Evolutionary conservation across 2,113 vertebrate genomes (phyloP).

Genomic region (Petrocephalus zakoni): DNA sequence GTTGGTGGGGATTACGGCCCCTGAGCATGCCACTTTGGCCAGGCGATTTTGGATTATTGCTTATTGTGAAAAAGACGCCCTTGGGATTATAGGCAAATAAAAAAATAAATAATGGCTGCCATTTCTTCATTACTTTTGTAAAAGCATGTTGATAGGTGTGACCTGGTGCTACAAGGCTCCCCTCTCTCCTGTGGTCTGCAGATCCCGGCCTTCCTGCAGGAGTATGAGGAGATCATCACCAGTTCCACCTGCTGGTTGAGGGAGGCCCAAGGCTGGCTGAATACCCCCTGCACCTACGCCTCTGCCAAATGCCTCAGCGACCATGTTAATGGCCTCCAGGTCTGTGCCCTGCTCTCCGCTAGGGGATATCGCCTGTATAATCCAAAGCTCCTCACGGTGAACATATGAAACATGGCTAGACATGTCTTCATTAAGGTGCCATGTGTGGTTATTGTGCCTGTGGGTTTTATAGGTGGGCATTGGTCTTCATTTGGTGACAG

Average conservation of each 20-base stretch:
- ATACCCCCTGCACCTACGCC: conserved; percentile 50
- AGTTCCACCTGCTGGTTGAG: conserved; percentile 71
- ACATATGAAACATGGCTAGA: neutral
- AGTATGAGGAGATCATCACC: conserved; percentile 69
- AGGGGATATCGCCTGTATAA: neutral
- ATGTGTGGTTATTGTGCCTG: neutral
- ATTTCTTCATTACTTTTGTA: neutral
- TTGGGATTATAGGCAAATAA: neutral
- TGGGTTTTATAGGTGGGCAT: neutral
- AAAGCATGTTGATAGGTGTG: neutral
- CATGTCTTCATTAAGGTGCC: neutral
- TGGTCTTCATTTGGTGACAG: neutral
- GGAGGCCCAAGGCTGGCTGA: conserved; percentile 67
- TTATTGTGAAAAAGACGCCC: neutral
- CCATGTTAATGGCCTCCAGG: conserved; percentile 69
- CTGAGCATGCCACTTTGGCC: neutral
- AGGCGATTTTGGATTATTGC: neutral
- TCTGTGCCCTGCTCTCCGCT: conserved; percentile 37
- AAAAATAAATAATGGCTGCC: neutral
- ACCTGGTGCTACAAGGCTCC: neutral
- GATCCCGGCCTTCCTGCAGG: conserved; percentile 76
- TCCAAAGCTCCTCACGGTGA: neutral
- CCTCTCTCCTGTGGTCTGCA: conserved; percentile 40
- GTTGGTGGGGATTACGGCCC: conserved; percentile 45
- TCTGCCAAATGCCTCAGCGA: conserved; percentile 68